phyloP scores from a whole-genome alignment of 2,113 vertebrate genomes.

The Apteryx owenii region DNA sequence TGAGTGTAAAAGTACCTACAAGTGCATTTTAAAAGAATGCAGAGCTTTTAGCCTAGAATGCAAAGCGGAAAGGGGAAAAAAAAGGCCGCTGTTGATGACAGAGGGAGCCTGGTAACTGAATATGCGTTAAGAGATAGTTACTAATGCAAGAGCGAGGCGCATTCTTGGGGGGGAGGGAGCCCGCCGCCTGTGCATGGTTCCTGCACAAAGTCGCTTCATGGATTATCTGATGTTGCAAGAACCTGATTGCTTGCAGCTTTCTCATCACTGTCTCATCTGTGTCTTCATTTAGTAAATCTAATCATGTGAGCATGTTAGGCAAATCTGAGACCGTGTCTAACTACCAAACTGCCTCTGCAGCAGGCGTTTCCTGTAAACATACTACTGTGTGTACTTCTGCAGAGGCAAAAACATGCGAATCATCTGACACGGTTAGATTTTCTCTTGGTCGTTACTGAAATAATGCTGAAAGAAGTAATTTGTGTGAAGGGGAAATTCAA shows the following conservation, averaged over 20 bases:
- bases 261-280: neutral
- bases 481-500: neutral
- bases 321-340: constrained; percentile 7
- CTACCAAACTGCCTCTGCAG: constrained; percentile 32
- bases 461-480: constrained; percentile 5
- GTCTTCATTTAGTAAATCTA: constrained; percentile 8
- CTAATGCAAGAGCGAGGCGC: constrained; percentile 16
- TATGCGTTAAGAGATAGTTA: constrained; percentile 41
- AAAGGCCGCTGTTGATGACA: constrained; percentile 8
- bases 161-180: constrained; percentile 47
- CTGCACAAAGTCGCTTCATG: constrained; percentile 19
- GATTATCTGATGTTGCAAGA: constrained; percentile 21
- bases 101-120: constrained; percentile 37
- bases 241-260: constrained; percentile 4
- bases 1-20: neutral
- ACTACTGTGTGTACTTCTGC: neutral
- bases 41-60: neutral
- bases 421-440: constrained; percentile 42
- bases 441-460: constrained; percentile 37
- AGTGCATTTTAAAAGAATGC: neutral
- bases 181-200: neutral
- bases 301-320: constrained; percentile 25
- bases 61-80: neutral
- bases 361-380: constrained; percentile 70
- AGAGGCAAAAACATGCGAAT: constrained; percentile 34